Evolutionary conservation across 2,797 vertebrate species (phyloP).

Genomic region (Chiroxiphia lanceolata): DNA sequence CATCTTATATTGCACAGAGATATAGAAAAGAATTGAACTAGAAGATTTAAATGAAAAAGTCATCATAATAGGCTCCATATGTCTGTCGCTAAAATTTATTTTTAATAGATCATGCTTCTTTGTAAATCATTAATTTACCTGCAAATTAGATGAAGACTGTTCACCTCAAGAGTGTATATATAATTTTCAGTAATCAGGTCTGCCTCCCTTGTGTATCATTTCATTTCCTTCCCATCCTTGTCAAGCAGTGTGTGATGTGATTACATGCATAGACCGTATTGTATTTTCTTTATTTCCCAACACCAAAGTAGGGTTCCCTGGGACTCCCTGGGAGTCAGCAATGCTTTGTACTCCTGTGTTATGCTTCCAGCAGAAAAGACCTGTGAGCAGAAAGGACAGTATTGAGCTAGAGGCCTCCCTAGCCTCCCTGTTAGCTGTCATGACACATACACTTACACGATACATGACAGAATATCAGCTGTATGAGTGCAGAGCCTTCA

Average conservation of each 20-base stretch:
- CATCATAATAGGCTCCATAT: neutral
- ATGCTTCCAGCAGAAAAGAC: neutral
- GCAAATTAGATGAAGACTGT: slow-evolving; percentile 18
- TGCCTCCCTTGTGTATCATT: slow-evolving; percentile 60
- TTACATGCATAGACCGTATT: neutral
- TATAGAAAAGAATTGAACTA: neutral
- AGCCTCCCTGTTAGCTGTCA: neutral
- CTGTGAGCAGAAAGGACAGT: neutral
- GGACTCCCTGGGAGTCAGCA: neutral
- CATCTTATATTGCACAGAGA: neutral
- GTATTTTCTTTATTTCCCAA: slow-evolving; percentile 8
- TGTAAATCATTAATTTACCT: slow-evolving; percentile 54
- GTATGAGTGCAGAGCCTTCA: neutral
- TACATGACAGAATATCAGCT: neutral
- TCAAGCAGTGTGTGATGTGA: slow-evolving; percentile 11
- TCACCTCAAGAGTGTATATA: slow-evolving; percentile 3
- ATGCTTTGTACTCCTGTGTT: neutral
- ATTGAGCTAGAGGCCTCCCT: neutral
- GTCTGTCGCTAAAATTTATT: neutral
- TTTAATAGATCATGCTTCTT: neutral
- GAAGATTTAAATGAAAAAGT: neutral
- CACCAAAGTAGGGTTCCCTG: neutral
- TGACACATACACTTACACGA: neutral
- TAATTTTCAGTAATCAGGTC: slow-evolving; percentile 59
- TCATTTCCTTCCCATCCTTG: slow-evolving; percentile 58